Conservation (phyloP, 2,797 vertebrate genomes). For the Eutrigla gurnardus region DNA sequence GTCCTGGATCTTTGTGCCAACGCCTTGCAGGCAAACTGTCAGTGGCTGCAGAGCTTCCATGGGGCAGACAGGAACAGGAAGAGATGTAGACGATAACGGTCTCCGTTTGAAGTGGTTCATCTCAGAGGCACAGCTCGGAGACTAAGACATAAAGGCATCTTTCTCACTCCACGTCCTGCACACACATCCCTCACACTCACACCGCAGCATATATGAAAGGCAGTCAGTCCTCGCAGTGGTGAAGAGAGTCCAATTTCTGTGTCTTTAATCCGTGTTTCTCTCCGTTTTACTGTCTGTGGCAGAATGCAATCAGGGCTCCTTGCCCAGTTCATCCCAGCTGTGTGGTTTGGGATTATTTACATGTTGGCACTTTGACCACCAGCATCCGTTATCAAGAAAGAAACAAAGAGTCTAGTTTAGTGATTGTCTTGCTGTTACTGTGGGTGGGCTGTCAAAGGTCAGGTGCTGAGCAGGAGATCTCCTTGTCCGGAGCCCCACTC, state of each 20-base stretch:
- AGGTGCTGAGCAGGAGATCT: slow-evolving; percentile 75
- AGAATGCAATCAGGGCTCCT: slow-evolving; percentile 30
- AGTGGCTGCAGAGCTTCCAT: slow-evolving; percentile 49
- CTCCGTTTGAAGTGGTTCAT: slow-evolving; percentile 74
- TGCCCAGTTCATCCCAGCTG: slow-evolving; percentile 25
- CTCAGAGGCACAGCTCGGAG: slow-evolving; percentile 66
- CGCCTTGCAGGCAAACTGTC: slow-evolving; percentile 61
- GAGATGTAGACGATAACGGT: slow-evolving; percentile 74
- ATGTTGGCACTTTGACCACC: slow-evolving; percentile 20
- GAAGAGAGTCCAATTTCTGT: slow-evolving; percentile 26
- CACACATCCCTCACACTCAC: slow-evolving; percentile 51
- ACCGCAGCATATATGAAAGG: slow-evolving; percentile 38
- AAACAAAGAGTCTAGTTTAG: slow-evolving; percentile 32
- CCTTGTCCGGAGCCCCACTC: slow-evolving; percentile 85
- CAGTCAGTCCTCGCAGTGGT: slow-evolving; percentile 36
- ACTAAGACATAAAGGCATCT: slow-evolving; percentile 57
- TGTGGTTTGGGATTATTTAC: slow-evolving; percentile 40
- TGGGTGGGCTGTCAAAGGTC: slow-evolving; percentile 50
- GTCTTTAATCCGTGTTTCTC: slow-evolving; percentile 30
- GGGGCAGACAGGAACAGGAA: slow-evolving; percentile 66
- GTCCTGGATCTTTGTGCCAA: slow-evolving; percentile 40
- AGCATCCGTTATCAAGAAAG: slow-evolving; percentile 24
- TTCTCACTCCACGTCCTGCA: slow-evolving; percentile 53
- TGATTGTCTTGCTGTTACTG: slow-evolving; percentile 29
- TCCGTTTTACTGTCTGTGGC: slow-evolving; percentile 31